Base-by-base conservation (phyloP, 2,113 vertebrate species). In the Phoxinus phoxinus region DNA sequence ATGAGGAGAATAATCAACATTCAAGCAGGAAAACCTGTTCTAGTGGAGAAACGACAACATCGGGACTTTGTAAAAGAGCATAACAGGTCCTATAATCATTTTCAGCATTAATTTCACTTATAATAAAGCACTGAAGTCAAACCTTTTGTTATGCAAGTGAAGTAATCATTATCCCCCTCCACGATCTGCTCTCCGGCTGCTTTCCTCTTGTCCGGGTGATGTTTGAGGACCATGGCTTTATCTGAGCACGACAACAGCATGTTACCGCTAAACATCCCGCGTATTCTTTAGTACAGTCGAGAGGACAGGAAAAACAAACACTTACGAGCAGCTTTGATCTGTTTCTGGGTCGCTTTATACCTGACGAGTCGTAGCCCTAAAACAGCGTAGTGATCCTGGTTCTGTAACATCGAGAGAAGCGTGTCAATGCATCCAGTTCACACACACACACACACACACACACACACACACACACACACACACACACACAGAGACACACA, bases 81-180 rank as follows among this genome's bases (percentile, higher is more conserved):
- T 48, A 48, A 48, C 0, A 48, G 12, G 10, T 46, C 3, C 0
- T 46, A 11, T 46, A 12, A 46, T 1, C 27, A 30, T 15, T 15
- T 30, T 17, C 13, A 9, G 2, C 12, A 51, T 15, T 7, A 48
- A 10, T 32, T 7, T n/a, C 15, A 1, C 4, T 5, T 0, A 25
- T 32, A 3, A 44, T 5, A 6, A 21, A 41, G 65, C 65, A 4
- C 23, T 27, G 1, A 58, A 90, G 88, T 11, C 9, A 17, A 86
- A 99, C 98, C 98, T 98, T 99, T 99, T 91, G 98, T 99, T 90
- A 99, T 99, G 87, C 98, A 99, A 6, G 97, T 99, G 74, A 99
- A 99, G 90, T 99, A 99, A 92, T 99, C 98, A 46, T 99, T 99
- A 92, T 99, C 98, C 61, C 98, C 98, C 93, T 99, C 97, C 81